Evolutionary conservation across 2,113 vertebrate species (phyloP).

Genomic region (Meriones unguiculatus): DNA sequence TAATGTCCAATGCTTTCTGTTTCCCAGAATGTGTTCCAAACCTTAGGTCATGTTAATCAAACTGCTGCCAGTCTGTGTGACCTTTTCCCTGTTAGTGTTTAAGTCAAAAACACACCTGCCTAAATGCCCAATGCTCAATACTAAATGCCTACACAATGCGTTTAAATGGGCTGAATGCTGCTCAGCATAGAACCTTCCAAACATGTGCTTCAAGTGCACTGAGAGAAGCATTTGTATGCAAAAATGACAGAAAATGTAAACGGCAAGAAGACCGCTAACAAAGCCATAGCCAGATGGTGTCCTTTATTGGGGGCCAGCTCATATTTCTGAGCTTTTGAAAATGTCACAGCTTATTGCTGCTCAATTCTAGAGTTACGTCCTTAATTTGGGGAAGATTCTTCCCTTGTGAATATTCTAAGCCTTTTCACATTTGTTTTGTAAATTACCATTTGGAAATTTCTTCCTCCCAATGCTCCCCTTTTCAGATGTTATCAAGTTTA

Average conservation of each 20-base stretch:
- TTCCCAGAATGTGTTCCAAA: conserved; percentile 48
- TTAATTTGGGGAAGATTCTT: conserved; percentile 63
- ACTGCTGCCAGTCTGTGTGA: neutral
- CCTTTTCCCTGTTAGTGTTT: conserved; percentile 17
- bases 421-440: conserved; percentile 36
- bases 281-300: conserved; percentile 78
- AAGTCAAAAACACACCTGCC: conserved; percentile 71
- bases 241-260: conserved; percentile 78
- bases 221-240: conserved; percentile 74
- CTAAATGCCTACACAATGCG: conserved; percentile 54
- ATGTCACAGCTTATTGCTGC: conserved; percentile 70
- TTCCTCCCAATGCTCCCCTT: neutral
- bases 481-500: neutral
- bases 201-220: conserved; percentile 51
- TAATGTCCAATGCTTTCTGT: conserved; percentile 46
- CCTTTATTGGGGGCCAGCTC: conserved; percentile 71
- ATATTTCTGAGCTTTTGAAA: conserved; percentile 75
- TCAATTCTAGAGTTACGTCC: conserved; percentile 56
- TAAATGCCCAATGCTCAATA: conserved; percentile 36
- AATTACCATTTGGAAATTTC: conserved; percentile 56
- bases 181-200: conserved; percentile 59
- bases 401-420: conserved; percentile 2
- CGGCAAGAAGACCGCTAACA: conserved; percentile 66
- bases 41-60: conserved; percentile 40
- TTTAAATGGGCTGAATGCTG: conserved; percentile 58